Percentiles rank a stretch among this genome's conserved stretches.
These are phyloP conservation scores for Eueides isabella DNA, from an alignment of 1,140 invertebrate species.

Conservation along the genomic window DNA sequence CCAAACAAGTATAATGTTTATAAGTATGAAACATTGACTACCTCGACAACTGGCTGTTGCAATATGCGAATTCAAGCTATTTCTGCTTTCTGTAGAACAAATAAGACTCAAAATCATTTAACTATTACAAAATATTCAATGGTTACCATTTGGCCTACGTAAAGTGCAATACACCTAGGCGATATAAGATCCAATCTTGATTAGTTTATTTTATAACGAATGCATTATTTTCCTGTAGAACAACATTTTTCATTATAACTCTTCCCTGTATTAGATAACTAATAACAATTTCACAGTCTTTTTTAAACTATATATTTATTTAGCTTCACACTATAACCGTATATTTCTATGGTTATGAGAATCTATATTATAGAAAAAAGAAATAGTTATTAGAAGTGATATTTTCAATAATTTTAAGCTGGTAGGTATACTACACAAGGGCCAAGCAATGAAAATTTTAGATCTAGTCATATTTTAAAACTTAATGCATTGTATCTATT, in stretches of 20 bases:
- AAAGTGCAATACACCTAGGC: constrained; percentile 60
- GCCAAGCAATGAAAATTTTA: no score
- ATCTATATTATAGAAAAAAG: no score
- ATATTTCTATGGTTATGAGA: no score
- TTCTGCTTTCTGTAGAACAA: neutral
- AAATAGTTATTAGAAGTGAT: no score
- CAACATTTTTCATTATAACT: neutral
- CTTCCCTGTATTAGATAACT: constrained; percentile 14
- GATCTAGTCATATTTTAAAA: no score
- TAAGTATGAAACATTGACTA: constrained; percentile 75
- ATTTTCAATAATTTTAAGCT: no score
- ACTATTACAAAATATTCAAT: constrained; percentile 36
- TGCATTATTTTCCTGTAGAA: constrained; percentile 28
- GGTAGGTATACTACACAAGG: no score
- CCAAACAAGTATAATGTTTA: constrained; percentile 74
- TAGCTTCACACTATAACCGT: no score
- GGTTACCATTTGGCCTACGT: constrained; percentile 52
- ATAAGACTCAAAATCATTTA: constrained; percentile 6
- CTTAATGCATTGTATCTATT: no score
- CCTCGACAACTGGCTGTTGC: constrained; percentile 62
- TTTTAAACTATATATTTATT: neutral
- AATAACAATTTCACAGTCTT: neutral
- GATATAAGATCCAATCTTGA: constrained; percentile 50
- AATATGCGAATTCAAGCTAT: constrained; percentile 43
- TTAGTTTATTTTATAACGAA: constrained; percentile 42